Evolutionary conservation across 2,797 vertebrate species (phyloP).

Genomic region (Podargus strigoides): DNA sequence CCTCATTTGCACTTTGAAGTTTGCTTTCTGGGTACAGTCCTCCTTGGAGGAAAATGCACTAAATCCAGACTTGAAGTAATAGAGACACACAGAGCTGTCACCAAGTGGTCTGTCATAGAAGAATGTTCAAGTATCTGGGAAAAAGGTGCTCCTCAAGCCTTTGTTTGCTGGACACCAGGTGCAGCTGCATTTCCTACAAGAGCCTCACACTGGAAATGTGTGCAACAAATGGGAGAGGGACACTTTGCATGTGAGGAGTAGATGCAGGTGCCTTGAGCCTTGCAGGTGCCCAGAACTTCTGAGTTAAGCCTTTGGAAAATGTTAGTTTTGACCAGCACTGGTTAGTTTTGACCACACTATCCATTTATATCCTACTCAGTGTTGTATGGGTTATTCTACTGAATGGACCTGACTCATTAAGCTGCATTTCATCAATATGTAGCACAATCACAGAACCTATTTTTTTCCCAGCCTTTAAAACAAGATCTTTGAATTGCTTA

Average conservation of each 20-base stretch:
- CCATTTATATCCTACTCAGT: not conserved
- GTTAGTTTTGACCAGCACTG: not conserved
- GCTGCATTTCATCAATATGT: not conserved
- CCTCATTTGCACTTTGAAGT: not conserved
- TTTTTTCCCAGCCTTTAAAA: not conserved
- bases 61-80: not conserved
- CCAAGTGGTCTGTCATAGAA: not conserved
- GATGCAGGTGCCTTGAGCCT: not conserved
- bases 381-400: not conserved
- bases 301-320: not conserved
- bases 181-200: not conserved
- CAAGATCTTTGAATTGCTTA: not conserved
- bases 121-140: not conserved
- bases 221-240: not conserved
- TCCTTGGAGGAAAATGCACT: not conserved
- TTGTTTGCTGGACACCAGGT: not conserved
- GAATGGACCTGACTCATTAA: not conserved
- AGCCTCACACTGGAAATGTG: accelerated
- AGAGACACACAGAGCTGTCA: not conserved
- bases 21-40: not conserved
- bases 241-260: not conserved
- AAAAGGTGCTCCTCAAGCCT: not conserved
- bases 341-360: not conserved
- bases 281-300: not conserved
- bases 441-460: not conserved